These are phyloP conservation scores for Hypanus sabinus DNA, from an alignment of 2,113 vertebrate genomes.

Conservation along the genomic window DNA sequence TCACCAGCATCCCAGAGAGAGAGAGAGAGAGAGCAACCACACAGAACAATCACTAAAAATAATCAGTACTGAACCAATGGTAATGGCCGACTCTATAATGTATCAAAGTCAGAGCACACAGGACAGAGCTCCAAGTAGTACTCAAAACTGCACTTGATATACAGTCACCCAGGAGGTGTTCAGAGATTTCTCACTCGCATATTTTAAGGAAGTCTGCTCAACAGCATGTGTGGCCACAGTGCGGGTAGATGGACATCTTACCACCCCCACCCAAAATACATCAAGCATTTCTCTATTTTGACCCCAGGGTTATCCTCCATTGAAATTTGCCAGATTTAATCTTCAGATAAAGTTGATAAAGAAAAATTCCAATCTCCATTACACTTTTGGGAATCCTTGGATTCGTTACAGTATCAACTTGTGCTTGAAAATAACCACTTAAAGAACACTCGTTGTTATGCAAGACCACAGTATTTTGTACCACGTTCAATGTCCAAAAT, in stretches of 20 bases:
- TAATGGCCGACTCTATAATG: too few relatives aligned
- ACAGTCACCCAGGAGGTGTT: too few relatives aligned
- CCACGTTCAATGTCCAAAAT: not conserved
- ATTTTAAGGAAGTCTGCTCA: not conserved
- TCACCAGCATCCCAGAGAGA: too few relatives aligned
- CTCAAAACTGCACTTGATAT: too few relatives aligned
- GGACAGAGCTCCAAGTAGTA: too few relatives aligned
- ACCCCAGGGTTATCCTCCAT: not conserved
- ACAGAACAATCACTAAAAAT: too few relatives aligned
- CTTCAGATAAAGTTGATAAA: not conserved
- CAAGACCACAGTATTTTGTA: not conserved
- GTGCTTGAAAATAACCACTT: not conserved
- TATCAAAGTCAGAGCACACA: too few relatives aligned
- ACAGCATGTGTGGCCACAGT: not conserved
- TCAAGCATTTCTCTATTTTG: not conserved
- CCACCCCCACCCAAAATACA: not conserved
- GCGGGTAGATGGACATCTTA: not conserved
- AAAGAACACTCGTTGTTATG: not conserved
- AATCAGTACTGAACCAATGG: too few relatives aligned
- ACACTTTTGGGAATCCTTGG: not conserved
- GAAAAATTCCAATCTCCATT: not conserved
- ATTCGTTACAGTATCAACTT: not conserved
- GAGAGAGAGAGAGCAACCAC: too few relatives aligned
- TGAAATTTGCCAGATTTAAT: not conserved
- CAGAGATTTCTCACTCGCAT: not conserved